Evolutionary conservation across 2,888 invertebrate genomes (phyloP), one percentile per base, ranked within the genome.

Genomic region (Teinopalpus imperialis): DNA sequence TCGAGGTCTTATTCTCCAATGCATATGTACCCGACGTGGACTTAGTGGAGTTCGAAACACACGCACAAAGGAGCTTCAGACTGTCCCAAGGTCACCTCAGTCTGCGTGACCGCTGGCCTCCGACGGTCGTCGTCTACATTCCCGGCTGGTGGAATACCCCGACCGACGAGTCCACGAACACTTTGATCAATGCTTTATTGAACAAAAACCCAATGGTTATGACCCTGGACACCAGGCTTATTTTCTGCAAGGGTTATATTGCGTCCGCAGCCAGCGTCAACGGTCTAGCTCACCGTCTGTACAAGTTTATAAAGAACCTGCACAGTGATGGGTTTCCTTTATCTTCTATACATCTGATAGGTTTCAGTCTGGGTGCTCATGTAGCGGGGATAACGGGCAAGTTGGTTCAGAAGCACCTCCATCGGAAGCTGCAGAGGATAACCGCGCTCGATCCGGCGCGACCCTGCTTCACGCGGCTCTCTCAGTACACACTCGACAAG

Each of bases 311-410:
- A 5, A 66, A 61, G 36, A 70, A 66, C 4, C 44, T 81, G 0
- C 53, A 66, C 44, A 52, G 56, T 1, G 56, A 59, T 8, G 79
- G 89, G 1, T 70, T 81, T 6, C 75, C 81, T 0, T 58, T 89
- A 0, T 67, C 85, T 0, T 80, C 85, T 6, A 76, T 91, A 12
- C 92, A 92, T 57, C 60, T 92, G 10, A 86, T 92, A 43, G 92
- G 92, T 3, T 92, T 92, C 74, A 91, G 91, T 51, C 67, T 92
- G 8, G 92, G 92, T 1, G 91, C 92, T 0, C 92, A 92, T 61
- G 92, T 91, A 0, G 91, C 91, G 0, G 92, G 92, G 0, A 59
- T 77, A 40, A 69, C 83, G 0, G 86, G 83, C 0, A 79, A 74
- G 32, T 41, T 81, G 16, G 73, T 80, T 2, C 66, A 68, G 42